Conservation (phyloP, 2,113 vertebrate genomes). For the Sterrhoptilus dennistouni region DNA sequence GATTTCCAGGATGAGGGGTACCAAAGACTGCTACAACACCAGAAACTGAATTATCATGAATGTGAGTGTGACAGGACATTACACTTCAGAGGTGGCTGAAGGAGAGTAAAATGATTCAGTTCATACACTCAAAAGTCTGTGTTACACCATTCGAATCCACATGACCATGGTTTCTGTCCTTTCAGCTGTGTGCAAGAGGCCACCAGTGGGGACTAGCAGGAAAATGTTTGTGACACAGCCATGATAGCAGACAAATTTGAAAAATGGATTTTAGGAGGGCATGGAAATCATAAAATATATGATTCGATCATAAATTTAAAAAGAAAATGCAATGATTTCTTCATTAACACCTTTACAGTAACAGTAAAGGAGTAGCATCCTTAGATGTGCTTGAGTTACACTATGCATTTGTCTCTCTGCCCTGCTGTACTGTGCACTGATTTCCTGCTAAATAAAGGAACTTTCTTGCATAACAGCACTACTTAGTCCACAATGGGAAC, state of each 20-base stretch:
- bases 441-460: background rate
- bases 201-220: background rate
- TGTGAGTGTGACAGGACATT: rapidly evolving
- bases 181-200: background rate
- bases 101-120: background rate
- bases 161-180: background rate
- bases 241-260: rapidly evolving
- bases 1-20: background rate
- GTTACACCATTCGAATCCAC: background rate
- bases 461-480: background rate
- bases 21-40: background rate
- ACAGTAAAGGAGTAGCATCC: background rate
- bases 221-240: background rate
- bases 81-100: background rate
- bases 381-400: background rate
- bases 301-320: background rate
- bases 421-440: background rate
- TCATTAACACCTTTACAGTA: background rate
- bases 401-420: background rate
- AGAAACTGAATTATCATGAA: background rate
- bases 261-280: rapidly evolving
- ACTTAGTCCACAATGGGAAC: background rate
- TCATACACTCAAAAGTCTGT: background rate
- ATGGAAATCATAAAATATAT: background rate
- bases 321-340: background rate